A percentile compares a stretch with the other conserved stretches of the same genome.
Conservation (phyloP, 92 coral and sea anemone species). For the Heteractis magnifica region DNA sequence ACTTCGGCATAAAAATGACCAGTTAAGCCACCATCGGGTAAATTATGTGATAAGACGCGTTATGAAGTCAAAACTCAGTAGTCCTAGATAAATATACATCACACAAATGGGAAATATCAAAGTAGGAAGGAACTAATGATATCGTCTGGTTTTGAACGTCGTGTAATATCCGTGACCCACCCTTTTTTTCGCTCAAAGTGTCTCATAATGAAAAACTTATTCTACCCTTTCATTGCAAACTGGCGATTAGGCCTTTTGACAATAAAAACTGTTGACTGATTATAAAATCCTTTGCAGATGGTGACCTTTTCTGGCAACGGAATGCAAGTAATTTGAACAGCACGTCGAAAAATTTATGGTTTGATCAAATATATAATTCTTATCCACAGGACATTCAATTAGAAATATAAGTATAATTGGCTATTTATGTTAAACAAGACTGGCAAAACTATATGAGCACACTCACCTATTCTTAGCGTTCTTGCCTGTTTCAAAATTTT, state of each 20-base stretch:
- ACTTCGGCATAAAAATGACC: too few relatives aligned
- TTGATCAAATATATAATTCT: constrained; percentile 18
- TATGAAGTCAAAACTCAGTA: too few relatives aligned
- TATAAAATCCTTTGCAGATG: neutral
- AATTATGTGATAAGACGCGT: too few relatives aligned
- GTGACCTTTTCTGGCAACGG: constrained; percentile 16
- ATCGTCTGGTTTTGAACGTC: neutral
- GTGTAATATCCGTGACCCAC: constrained; percentile 1
- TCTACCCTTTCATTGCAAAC: neutral
- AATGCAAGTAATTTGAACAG: constrained; percentile 15
- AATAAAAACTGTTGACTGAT: constrained; percentile 4
- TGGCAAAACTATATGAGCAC: neutral
- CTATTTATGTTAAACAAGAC: neutral
- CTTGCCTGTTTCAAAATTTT: constrained; percentile 44
- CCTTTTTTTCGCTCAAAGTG: neutral
- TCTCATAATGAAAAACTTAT: neutral
- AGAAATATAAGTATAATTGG: neutral
- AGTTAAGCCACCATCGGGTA: too few relatives aligned
- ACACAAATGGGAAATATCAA: neutral
- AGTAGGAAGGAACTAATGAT: neutral
- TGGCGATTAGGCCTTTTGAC: neutral
- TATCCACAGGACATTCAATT: constrained; percentile 1
- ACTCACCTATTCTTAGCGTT: constrained; percentile 75
- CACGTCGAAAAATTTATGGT: neutral
- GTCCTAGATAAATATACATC: neutral